Evolutionary conservation across 2,797 vertebrate genomes (phyloP), one percentile per base, ranked within the genome.

Genomic region (Aplochiton taeniatus): DNA sequence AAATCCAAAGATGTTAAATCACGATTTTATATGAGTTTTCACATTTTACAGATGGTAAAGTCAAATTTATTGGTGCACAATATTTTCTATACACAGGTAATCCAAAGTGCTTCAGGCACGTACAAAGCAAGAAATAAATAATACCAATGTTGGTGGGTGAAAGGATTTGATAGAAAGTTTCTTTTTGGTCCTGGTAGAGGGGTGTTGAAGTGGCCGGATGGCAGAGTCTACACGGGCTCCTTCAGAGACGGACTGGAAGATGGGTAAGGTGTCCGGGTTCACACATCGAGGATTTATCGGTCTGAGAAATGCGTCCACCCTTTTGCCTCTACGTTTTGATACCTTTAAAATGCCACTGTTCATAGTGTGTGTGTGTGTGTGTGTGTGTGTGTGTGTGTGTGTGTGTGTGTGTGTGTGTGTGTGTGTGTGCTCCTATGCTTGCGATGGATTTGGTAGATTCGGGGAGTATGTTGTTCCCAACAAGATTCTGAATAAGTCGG

Each of bases 191-290:
- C 43, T 70, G 31, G 45, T 85, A 99, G 98, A 77, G 98, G 97
- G 1, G 77, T 93, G 59, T 85, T 99, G 31, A 98, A 93, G 63
- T 99, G 98, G 98, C 84, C 93, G 8, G 96, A 99, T 85, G 95
- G 95, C 69, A 93, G 95, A 74, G 88, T 89, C 19, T 99, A 99
- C 83, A 94, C 94, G 0, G 98, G 98, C 10, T 87, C 87, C 10
- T 99, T 99, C 83, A 94, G 93, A 74, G 94, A 94, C 43, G 97
- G 96, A 17, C 80, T 97, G 73, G 98, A 99, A 75, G 96, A 99
- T 48, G 96, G 98, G 98, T 99, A 82, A 86, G n/a, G 93, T 74
- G 1, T 44, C 9, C 11, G 9, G 11, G 10, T 18, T 14, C 43
- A 9, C 13, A 14, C 20, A 44, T 47, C 48, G 9, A 14, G 9